Evolutionary conservation across 1,140 invertebrate genomes (phyloP), one percentile per base, ranked within the genome.

Genomic region (Drosophila fuyamai): DNA sequence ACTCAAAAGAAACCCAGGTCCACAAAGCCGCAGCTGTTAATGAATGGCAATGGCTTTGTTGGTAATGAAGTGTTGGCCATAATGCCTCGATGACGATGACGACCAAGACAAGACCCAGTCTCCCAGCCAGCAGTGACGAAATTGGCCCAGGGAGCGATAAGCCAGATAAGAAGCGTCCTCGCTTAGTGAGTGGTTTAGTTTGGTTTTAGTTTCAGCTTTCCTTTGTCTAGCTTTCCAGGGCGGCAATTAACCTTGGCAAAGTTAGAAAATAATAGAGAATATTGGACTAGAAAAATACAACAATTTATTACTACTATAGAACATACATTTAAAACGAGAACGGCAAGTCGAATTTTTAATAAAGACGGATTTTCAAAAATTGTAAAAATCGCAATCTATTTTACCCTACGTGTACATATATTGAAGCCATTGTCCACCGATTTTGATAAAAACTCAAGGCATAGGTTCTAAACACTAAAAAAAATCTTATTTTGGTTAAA

Each of bases 11-110:
- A 40, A 46, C 50, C 40, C 75, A 60, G 57, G 58, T 62, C 67
- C 71, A 76, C 73, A 76, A 83, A 79, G 81, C 66, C 77, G 82
- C 74, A 86, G 62, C 83, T 78, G 74, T 78, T 84, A 89, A 89
- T 89, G 84, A 89, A 89, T 84, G 80, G 83, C 83, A 80, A 80
- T 77, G 77, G 83, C 79, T 82, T 88, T 89, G 84, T 77, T 83
- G 76, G 73, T 84, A 78, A 88, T 89, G 80, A 82, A 89, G 84
- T 88, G 84, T 89, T 89, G 84, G 80, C 84, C 76, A 81, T 89
- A 89, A 88, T 88, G 76, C 76, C 50, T 40, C 44, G 50, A 54
- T 50, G 68, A 35, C 67, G 70, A 35, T 60, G 70, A 66, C 66
- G 53, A 72, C 60, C 41, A 77, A 50, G 66, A 66, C 67, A 43